Evolutionary conservation across 2,797 vertebrate species (phyloP).

Genomic region (Danio aesculapii): DNA sequence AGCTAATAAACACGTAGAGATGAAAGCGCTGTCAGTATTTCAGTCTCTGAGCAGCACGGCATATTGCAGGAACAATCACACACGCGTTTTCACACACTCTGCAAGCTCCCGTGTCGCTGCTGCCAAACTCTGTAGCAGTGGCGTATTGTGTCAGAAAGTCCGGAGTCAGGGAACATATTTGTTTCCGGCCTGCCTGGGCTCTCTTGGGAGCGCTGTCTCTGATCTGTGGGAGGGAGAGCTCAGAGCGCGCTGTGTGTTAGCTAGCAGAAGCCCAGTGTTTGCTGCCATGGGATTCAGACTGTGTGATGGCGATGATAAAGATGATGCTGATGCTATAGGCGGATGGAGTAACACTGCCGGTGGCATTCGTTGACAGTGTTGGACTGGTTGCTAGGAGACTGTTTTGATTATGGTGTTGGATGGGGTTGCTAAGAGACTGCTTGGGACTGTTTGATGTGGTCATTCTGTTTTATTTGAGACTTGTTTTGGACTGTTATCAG

Average conservation of each 20-base stretch:
- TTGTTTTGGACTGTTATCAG: neutral
- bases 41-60: constrained; percentile 59
- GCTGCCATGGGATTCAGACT: constrained; percentile 14
- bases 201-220: constrained; percentile 30
- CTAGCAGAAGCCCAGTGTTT: constrained; percentile 13
- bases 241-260: constrained; percentile 2
- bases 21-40: constrained; percentile 56
- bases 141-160: constrained; percentile 76
- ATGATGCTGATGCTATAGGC: neutral
- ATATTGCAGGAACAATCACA: constrained; percentile 64
- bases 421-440: constrained; percentile 12
- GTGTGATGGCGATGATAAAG: neutral
- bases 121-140: constrained; percentile 53
- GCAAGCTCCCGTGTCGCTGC: constrained; percentile 61
- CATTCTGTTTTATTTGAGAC: neutral
- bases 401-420: constrained; percentile 9
- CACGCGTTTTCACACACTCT: constrained; percentile 54
- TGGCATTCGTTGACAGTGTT: constrained; percentile 1
- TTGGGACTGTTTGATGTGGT: constrained; percentile 18
- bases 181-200: constrained; percentile 72
- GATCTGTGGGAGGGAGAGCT: constrained; percentile 36
- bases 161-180: constrained; percentile 81
- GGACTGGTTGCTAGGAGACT: constrained; percentile 4
- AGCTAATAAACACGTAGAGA: constrained; percentile 57
- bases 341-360: neutral